Evolutionary conservation across 2,113 vertebrate species (phyloP).

Genomic region (Dipodomys merriami): DNA sequence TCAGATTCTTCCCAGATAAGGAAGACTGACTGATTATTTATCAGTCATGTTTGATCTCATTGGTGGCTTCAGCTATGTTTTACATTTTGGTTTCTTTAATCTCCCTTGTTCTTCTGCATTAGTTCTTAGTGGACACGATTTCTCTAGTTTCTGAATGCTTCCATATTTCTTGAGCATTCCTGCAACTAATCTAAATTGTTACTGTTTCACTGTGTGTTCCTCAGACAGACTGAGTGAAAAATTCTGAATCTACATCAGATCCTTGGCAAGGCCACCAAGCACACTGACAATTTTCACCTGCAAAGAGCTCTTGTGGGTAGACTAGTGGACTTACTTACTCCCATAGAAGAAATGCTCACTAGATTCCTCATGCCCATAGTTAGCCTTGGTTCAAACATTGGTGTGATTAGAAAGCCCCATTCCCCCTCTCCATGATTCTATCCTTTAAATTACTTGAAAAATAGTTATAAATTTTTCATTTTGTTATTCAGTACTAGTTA

Average conservation of each 20-base stretch:
- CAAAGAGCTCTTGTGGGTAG: not conserved
- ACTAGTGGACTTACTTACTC: not conserved
- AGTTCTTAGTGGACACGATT: not conserved
- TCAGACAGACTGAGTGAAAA: not conserved
- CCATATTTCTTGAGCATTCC: not conserved
- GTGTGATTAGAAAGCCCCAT: not conserved
- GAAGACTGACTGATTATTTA: not conserved
- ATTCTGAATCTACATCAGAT: not conserved
- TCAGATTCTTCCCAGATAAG: not conserved
- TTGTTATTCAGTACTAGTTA: not conserved
- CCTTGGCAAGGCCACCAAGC: not conserved
- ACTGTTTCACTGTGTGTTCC: not conserved
- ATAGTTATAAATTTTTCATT: not conserved
- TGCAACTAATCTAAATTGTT: not conserved
- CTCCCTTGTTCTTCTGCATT: not conserved
- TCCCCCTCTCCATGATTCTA: not conserved
- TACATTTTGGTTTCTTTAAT: not conserved
- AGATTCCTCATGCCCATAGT: not conserved
- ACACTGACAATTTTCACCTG: not conserved
- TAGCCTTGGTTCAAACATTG: not conserved
- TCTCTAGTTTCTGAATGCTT: not conserved
- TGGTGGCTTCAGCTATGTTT: not conserved
- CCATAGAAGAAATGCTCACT: not conserved
- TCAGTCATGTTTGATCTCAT: not conserved
- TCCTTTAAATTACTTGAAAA: constrained; percentile 22